Evolutionary conservation across 2,888 invertebrate genomes (phyloP), one percentile per base, ranked within the genome.

Genomic region (Drosophila mettleri): DNA sequence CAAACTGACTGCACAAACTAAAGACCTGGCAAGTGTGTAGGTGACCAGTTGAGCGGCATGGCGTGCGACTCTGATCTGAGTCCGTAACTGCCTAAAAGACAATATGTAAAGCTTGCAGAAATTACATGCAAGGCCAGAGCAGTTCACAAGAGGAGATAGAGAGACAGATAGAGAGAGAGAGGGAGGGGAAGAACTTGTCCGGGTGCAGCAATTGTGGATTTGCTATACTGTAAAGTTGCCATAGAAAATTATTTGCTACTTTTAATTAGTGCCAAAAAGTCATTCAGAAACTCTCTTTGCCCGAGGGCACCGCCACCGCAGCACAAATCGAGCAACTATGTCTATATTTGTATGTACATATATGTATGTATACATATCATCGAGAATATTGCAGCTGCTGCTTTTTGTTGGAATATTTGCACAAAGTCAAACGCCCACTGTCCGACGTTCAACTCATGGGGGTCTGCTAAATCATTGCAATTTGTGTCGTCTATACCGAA

Each of bases 221-320:
- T 74, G 58, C 45, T 31, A 29, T 46, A 59, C 51, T 55, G 53
- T 64, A 58, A 69, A 69, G 74, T 65, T 80, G 63, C 66, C 70
- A 78, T 63, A 66, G 76, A 75, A 80, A 84, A 82, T 80, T 76
- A 89, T 89, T 87, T 89, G 80, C 78, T 80, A 80, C 84, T 89
- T 88, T 89, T 89, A 89, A 89, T 89, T 89, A 89, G 86, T 87
- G 88, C 85, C 90, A 87, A 89, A 80, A 89, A 87, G 89, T 89
- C 86, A 86, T 84, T 78, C 80, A 73, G 60, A 69, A 78, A 74
- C 67, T 74, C 62, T n/a, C 22, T 41, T 31, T 38, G 31, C 29
- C 22, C 31, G 34, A 16, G 22, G 16, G 5, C 27, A 46, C 33
- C 45, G 49, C 49, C 58, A 20, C 29, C 57, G 67, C 54, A 48